These are phyloP conservation scores for Chloroceryle amazona DNA, from an alignment of 2,797 vertebrate species.

Conservation along the genomic window DNA sequence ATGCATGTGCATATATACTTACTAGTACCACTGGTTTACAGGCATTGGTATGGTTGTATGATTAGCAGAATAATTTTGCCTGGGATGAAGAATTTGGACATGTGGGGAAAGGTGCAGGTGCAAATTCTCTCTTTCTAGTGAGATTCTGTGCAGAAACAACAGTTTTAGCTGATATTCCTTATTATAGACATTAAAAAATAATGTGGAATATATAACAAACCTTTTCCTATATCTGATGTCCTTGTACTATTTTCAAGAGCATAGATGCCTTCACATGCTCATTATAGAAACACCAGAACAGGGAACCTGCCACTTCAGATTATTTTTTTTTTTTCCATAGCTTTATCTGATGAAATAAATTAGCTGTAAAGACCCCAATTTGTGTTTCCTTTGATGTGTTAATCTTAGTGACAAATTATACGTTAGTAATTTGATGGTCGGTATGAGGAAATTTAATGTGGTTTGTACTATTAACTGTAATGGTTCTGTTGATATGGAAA, in stretches of 20 bases:
- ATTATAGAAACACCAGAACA: neutral
- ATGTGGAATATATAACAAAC: neutral
- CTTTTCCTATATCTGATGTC: neutral
- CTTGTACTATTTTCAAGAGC: neutral
- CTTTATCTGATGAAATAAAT: neutral
- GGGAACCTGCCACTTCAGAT: neutral
- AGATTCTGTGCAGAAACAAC: neutral
- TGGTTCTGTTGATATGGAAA: neutral
- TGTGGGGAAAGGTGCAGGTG: neutral
- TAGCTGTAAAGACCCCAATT: neutral
- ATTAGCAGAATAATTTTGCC: neutral
- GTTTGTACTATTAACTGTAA: neutral
- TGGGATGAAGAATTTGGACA: neutral
- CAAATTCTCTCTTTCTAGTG: neutral
- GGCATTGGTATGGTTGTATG: rapidly evolving
- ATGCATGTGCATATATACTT: too few species aligned
- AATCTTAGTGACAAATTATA: neutral
- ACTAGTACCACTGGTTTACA: neutral
- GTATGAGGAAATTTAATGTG: neutral
- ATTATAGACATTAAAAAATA: neutral
- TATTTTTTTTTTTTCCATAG: neutral
- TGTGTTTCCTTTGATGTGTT: neutral
- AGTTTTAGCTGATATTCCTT: neutral
- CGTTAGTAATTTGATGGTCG: neutral
- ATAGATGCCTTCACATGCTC: neutral